phyloP scores from a whole-genome alignment of 2,113 vertebrate genomes.

The Cyrtonyx montezumae region DNA sequence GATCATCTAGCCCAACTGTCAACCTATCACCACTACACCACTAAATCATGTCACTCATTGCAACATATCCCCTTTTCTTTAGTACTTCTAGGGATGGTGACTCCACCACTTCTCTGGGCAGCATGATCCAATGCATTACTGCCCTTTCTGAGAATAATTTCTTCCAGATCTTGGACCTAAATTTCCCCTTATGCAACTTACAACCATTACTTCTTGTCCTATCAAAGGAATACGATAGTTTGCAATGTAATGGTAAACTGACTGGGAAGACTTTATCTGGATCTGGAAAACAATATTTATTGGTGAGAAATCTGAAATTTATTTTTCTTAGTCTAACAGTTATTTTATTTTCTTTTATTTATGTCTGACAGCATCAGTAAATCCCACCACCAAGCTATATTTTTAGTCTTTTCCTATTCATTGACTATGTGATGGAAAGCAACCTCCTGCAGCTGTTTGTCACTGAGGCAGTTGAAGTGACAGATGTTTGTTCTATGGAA shows the following conservation, averaged over 20 bases:
- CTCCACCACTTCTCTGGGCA: no score
- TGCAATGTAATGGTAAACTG: not conserved
- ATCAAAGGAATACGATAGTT: not conserved
- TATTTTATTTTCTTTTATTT: not conserved
- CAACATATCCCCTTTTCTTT: no score
- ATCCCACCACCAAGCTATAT: not conserved
- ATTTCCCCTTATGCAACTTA: no score
- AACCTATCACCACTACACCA: no score
- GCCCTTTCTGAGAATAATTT: no score
- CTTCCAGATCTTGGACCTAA: no score
- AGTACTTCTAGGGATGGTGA: no score
- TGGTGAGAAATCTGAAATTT: not conserved
- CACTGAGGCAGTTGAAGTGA: not conserved
- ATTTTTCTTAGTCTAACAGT: not conserved
- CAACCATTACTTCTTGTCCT: no score
- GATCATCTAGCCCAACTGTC: no score
- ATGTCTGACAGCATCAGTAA: not conserved
- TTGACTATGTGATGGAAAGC: not conserved
- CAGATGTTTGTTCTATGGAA: not conserved
- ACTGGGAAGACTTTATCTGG: not conserved
- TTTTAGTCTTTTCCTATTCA: not conserved
- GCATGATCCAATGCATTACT: no score
- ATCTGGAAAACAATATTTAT: not conserved
- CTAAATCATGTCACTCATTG: no score
- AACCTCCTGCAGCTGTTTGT: not conserved